A percentile compares a stretch with the other conserved stretches of the same genome.
These are phyloP conservation scores for Anhinga rufa DNA, from an alignment of 2,113 vertebrate species.

Conservation along the genomic window DNA sequence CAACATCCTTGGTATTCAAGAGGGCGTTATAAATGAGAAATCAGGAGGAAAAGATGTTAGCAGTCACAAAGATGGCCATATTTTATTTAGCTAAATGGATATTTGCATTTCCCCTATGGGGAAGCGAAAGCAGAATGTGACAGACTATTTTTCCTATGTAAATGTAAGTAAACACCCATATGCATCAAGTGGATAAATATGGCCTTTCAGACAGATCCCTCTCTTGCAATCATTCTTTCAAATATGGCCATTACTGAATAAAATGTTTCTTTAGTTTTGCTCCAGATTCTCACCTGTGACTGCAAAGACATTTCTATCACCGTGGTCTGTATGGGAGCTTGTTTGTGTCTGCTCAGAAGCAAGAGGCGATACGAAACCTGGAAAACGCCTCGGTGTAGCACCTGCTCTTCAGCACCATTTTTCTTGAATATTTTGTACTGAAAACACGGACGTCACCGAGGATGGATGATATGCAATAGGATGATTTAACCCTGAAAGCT, in stretches of 20 bases:
- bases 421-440: not conserved
- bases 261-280: not conserved
- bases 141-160: not conserved
- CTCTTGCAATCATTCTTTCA: not conserved
- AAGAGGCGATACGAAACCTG: not conserved
- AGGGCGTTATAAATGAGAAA: not conserved
- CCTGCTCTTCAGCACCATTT: not conserved
- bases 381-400: not conserved
- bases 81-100: not conserved
- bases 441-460: not conserved
- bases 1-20: not conserved
- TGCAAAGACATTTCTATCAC: not conserved
- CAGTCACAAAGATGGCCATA: not conserved
- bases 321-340: not conserved
- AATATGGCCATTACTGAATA: not conserved
- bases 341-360: not conserved
- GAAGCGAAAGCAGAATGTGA: not conserved
- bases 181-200: not conserved
- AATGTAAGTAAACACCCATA: not conserved
- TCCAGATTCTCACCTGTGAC: not conserved
- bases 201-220: not conserved
- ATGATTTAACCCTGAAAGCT: constrained; percentile 44
- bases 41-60: not conserved
- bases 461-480: not conserved
- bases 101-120: not conserved